These are phyloP conservation scores for Drosophila kanapiae DNA, from an alignment of 1,140 invertebrate species.

Conservation along the genomic window DNA sequence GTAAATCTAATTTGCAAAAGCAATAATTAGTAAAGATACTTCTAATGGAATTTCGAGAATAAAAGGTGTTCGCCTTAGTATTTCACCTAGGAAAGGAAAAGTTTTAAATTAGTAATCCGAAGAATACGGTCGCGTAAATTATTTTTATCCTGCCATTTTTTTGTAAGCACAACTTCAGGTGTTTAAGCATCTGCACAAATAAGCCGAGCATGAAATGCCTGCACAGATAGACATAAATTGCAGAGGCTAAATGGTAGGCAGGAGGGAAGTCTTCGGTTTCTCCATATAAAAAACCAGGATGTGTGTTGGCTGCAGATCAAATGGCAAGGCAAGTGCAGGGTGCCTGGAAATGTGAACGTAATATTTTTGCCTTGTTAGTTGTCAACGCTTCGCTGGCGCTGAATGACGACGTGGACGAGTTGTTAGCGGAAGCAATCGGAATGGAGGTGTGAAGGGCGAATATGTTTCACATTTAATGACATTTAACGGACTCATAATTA, in stretches of 20 bases:
- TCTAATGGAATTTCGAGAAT: neutral
- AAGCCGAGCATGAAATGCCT: constrained; percentile 77
- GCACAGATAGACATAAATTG: constrained; percentile 23
- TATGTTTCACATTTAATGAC: constrained; percentile 75
- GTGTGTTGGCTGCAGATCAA: constrained; percentile 64
- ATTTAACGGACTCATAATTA: constrained; percentile 77
- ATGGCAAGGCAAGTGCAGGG: constrained; percentile 61
- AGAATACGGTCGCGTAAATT: neutral
- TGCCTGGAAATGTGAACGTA: constrained; percentile 63
- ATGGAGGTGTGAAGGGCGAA: constrained; percentile 6
- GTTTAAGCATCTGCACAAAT: constrained; percentile 53
- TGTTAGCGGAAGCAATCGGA: constrained; percentile 2
- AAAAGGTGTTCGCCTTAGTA: neutral
- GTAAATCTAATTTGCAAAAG: no score
- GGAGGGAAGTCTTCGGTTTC: constrained; percentile 22
- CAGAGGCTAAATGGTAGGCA: constrained; percentile 31
- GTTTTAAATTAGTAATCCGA: neutral
- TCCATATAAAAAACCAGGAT: neutral
- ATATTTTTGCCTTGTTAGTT: constrained; percentile 81
- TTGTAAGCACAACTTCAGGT: constrained; percentile 30
- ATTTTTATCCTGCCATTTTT: no score
- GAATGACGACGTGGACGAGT: constrained; percentile 41
- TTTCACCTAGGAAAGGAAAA: no score
- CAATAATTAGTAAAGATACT: no score
- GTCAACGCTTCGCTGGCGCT: constrained; percentile 64